Base-by-base conservation (phyloP, 2,797 vertebrate species). In the Taenioides sp. region DNA sequence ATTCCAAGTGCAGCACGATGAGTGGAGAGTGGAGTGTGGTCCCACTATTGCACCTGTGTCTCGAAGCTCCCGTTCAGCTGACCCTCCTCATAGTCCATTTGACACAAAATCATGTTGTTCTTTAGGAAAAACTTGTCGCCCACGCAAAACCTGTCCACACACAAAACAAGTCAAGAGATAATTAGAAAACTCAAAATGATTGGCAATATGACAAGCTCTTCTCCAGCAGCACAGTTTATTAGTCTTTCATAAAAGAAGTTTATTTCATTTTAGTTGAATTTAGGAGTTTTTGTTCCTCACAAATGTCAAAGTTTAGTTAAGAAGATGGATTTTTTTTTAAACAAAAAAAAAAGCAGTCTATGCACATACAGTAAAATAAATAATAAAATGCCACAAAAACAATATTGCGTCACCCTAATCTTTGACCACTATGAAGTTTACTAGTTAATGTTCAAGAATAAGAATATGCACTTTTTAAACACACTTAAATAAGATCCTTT, bases 81-180 rank as follows among this genome's bases (percentile, higher is more conserved):
- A 76, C 97, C 97, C 89, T 99, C 97, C 95, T 99, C 98, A 96
- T 99, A 99, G 97, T 99, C 98, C 97, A 98, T 96, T 97, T 99
- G 97, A 95, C 98, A 99, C 93, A 99, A 95, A 95, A 99, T 99
- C 98, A 99, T 99, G 94, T 99, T 99, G 96, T 99, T 99, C 94
- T 99, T 99, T 90, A 99, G 96, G 95, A 99, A 99, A 95, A 99
- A 99, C 93, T 98, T 99, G 94, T 99, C 98, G 72, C 97, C 97
- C 83, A 99, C 97, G 1, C 97, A 99, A 94, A 99, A 99, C 92
- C 98, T 99, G 93, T 80, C 90, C 76, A 74, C 77, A 89, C 72
- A 91, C 55, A 84, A 66, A 67, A 82, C 57, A 84, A 67, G 6
- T 71, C 52, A 80, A 79, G 59, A 63, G 49, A 81, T 6, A 31